Percentiles rank a stretch among this genome's conserved stretches.
These are phyloP conservation scores for Meandrusa payeni DNA, from an alignment of 2,888 invertebrate species.

Conservation along the genomic window DNA sequence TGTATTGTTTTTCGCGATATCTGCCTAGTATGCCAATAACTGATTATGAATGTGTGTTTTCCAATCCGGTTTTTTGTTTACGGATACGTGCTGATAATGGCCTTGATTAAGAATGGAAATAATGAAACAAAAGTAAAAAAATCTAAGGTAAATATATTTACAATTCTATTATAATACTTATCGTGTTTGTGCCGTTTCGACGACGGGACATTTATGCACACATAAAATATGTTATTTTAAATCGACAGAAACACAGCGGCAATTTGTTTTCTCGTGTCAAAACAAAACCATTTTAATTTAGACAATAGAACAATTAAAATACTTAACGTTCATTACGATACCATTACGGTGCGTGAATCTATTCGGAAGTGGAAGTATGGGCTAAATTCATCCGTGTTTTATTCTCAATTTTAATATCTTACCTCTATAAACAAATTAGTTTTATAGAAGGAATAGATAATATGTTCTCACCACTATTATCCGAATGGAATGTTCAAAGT, in stretches of 20 bases:
- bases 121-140: conserved; percentile 24
- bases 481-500: no score
- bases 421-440: no score
- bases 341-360: background rate
- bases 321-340: conserved; percentile 1
- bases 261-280: background rate
- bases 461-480: no score
- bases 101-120: conserved; percentile 60
- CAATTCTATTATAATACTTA: conserved; percentile 9
- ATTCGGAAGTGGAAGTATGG: background rate
- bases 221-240: no score
- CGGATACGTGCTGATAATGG: conserved; percentile 53
- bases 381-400: background rate
- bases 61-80: conserved; percentile 67
- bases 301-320: conserved; percentile 10
- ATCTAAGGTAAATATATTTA: conserved; percentile 16
- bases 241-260: no score
- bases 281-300: background rate
- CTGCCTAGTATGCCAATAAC: conserved; percentile 43
- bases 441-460: no score
- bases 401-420: no score
- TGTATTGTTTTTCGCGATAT: conserved; percentile 41
- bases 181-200: no score
- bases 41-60: conserved; percentile 60
- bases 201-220: no score